Conservation (phyloP, 2,113 vertebrate genomes). For the Galbula dea region DNA sequence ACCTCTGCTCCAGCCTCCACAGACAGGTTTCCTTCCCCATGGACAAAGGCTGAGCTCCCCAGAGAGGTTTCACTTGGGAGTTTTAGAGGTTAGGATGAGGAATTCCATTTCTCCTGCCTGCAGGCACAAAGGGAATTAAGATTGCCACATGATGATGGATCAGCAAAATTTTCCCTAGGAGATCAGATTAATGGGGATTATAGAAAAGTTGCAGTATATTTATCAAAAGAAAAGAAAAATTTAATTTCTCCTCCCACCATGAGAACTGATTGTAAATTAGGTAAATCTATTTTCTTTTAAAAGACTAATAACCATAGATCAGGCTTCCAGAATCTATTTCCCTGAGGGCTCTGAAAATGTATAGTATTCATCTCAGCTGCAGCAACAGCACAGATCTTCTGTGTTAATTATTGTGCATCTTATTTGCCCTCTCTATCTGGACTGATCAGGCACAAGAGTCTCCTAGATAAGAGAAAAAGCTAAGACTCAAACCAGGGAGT, state of each 20-base stretch:
- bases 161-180: conserved; percentile 31
- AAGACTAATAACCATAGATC: conserved; percentile 37
- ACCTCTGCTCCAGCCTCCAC: not conserved
- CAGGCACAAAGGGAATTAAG: conserved; percentile 2
- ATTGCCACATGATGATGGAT: conserved; percentile 27
- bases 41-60: not conserved
- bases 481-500: not conserved
- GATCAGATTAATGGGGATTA: conserved; percentile 70
- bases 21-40: not conserved
- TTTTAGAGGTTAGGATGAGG: not conserved
- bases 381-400: not conserved
- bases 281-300: conserved; percentile 44
- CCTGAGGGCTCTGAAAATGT: not conserved
- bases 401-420: not conserved
- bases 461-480: accelerated
- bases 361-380: not conserved
- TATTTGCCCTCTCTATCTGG: not conserved
- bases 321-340: not conserved
- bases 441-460: not conserved
- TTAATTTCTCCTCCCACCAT: conserved; percentile 35
- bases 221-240: conserved; percentile 33
- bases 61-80: not conserved
- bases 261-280: conserved; percentile 61
- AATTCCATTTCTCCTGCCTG: conserved; percentile 26
- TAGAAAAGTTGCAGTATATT: conserved; percentile 33